Base-by-base conservation (phyloP, 2,113 vertebrate genomes). In the Nymphicus hollandicus region DNA sequence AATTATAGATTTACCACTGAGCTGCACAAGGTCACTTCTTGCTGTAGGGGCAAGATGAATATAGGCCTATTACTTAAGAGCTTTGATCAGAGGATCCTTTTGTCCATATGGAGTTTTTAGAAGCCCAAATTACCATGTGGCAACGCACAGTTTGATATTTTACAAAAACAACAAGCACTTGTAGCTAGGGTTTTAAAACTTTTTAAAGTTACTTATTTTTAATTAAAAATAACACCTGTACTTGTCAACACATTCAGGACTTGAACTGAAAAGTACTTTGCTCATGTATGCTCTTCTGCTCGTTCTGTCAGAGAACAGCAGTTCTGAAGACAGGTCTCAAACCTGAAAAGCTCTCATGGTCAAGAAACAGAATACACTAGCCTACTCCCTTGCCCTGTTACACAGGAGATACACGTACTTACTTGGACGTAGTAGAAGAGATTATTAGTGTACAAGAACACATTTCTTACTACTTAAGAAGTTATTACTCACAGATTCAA, bases 401-500 rank as follows among this genome's bases (percentile, higher is more conserved):
- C 17, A 70, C 69, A 41, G 25, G 22, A 31, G 6, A 46, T 17
- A 9, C 0, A 44, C 6, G 4, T 44, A 46, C n/a, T 70, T n/a
- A 49, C 11, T n/a, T 70, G 27, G 37, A 43, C 28, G 16, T 29
- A 41, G 39, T 53, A 63, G 47, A 86, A 69, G 50, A 41, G 4
- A 8, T 23, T 46, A 44, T 52, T 52, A 61, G 58, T 13, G 33
- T 24, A 66, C 27, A 24, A 55, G 52, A 52, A 61, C 77, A 47
- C 65, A 74, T 80, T 81, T 73, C 35, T n/a, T 39, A 80, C 31
- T n/a, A 17, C 25, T 44, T 55, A 43, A 53, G 37, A 80, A n/a
- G 53, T 22, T 74, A 6, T 70, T 64, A 98, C 99, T 96, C 98
- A 99, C 99, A 71, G 99, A 99, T 97, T 99, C 99, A 7, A 99